Conservation (phyloP, 2,113 vertebrate species). For the Siphamia tubifer region DNA sequence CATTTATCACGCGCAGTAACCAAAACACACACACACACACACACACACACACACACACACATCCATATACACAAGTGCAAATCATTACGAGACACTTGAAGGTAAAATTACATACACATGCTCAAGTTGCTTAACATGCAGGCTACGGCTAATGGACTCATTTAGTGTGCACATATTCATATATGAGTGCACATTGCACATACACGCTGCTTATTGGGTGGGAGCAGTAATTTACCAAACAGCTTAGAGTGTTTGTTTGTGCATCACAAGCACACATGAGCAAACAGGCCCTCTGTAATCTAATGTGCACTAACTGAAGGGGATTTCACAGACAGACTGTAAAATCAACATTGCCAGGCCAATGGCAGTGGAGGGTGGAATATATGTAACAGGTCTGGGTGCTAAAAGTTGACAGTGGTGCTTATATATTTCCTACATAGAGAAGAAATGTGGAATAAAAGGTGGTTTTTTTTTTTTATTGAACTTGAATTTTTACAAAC, state of each 20-base stretch:
- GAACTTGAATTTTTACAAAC: not conserved
- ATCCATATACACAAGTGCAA: constrained; percentile 1
- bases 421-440: not conserved
- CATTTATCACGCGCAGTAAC: constrained; percentile 13
- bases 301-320: constrained; percentile 54
- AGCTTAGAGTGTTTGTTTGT: constrained; percentile 70
- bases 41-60: constrained; percentile 6
- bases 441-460: not conserved
- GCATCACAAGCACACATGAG: constrained; percentile 52
- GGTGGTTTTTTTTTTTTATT: not conserved
- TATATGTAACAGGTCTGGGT: not conserved
- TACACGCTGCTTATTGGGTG: constrained; percentile 24
- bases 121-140: constrained; percentile 13
- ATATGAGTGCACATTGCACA: constrained; percentile 37
- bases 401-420: not conserved
- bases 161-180: constrained; percentile 67
- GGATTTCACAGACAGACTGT: constrained; percentile 33
- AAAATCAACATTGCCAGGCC: constrained; percentile 39
- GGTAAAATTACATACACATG: constrained; percentile 48
- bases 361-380: constrained; percentile 1
- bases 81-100: constrained; percentile 54
- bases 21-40: constrained; percentile 3
- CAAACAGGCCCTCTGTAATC: constrained; percentile 55
- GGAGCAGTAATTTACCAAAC: constrained; percentile 50
- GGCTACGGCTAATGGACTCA: constrained; percentile 60